phyloP scores from a whole-genome alignment of 2,888 invertebrate species.

The Drosophila trichaetosa region DNA sequence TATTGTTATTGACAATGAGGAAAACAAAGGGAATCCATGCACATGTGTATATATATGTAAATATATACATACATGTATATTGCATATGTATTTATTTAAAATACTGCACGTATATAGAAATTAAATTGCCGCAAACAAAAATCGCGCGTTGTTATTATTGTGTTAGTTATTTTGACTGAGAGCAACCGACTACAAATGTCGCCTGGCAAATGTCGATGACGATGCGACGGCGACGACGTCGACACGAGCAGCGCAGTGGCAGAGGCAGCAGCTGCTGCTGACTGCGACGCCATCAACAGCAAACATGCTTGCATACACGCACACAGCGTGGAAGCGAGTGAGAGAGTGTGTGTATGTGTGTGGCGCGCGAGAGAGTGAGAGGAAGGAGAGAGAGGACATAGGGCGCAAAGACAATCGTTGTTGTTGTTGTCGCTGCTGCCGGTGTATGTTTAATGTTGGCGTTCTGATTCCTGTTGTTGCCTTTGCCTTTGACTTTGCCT shows the following conservation, averaged over 20 bases:
- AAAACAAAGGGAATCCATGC: constrained; percentile 9
- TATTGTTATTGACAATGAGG: constrained; percentile 26
- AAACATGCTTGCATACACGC: constrained; percentile 33
- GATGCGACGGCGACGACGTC: constrained; percentile 22
- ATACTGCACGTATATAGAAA: constrained; percentile 25
- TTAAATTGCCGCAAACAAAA: constrained; percentile 47
- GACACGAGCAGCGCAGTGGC: constrained; percentile 30
- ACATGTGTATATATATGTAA: not conserved
- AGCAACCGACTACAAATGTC: constrained; percentile 55
- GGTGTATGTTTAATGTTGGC: constrained; percentile 41
- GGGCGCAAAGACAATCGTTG: constrained; percentile 32
- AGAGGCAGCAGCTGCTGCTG: constrained; percentile 30
- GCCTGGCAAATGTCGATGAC: constrained; percentile 55
- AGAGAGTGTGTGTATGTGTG: constrained; percentile 10
- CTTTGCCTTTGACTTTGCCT: constrained; percentile 15
- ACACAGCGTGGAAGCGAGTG: constrained; percentile 21
- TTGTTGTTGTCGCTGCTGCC: constrained; percentile 22
- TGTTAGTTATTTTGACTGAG: constrained; percentile 59
- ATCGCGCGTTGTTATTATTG: constrained; percentile 51
- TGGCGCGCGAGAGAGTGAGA: constrained; percentile 4
- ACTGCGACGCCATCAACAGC: constrained; percentile 25
- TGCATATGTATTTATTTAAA: not conserved
- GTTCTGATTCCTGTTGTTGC: constrained; percentile 23
- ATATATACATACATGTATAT: not conserved
- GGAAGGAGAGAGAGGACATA: constrained; percentile 25